Evolutionary conservation across 2,888 invertebrate genomes (phyloP).

Genomic region (Eupsilia transversa): DNA sequence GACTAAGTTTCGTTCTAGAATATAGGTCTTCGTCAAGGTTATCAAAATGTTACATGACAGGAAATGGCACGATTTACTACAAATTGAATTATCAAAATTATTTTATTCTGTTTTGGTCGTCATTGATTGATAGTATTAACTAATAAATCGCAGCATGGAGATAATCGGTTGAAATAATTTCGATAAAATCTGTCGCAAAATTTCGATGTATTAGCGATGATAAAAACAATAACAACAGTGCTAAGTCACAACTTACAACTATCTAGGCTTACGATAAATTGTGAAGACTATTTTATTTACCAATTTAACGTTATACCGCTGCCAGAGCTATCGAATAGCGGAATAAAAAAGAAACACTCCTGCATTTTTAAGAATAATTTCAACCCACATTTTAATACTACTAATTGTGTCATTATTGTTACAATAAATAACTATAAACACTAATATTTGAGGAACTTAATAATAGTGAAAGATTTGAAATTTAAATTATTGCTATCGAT

Average conservation of each 20-base stretch:
- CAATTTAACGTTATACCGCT: not conserved
- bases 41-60: conserved; percentile 19
- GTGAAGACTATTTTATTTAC: not conserved
- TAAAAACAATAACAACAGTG: conserved; percentile 10
- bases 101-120: conserved; percentile 8
- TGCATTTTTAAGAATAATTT: too few relatives aligned
- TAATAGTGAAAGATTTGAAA: not conserved
- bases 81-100: conserved; percentile 21
- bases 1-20: conserved; percentile 19
- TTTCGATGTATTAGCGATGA: conserved; percentile 5
- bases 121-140: conserved; percentile 4
- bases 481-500: conserved; percentile 17
- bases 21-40: conserved; percentile 28
- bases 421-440: not conserved
- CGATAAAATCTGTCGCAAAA: conserved; percentile 23
- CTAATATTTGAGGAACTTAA: not conserved
- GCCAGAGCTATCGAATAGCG: not conserved
- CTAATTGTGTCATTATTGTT: too few relatives aligned
- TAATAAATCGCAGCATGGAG: conserved; percentile 9
- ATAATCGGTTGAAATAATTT: conserved; percentile 5
- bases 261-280: conserved; percentile 19
- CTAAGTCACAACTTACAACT: conserved; percentile 7
- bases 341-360: not conserved
- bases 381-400: too few relatives aligned
- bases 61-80: conserved; percentile 21